Evolutionary conservation across 2,888 invertebrate species (phyloP), one percentile per base, ranked within the genome.

Genomic region (Clostera curtula): DNA sequence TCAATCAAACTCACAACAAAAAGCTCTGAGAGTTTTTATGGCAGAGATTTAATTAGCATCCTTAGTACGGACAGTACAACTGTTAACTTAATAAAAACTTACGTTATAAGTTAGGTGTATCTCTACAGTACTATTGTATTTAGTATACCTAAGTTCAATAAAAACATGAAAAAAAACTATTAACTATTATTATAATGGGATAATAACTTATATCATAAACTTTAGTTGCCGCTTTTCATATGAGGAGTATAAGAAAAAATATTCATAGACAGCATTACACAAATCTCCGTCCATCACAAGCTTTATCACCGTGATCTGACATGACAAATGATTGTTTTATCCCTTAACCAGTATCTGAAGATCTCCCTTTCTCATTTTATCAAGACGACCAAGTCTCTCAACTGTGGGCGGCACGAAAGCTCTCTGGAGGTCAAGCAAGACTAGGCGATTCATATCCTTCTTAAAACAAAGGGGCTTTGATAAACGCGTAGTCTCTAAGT

Each of bases 201-300:
- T 1, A 5, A 19, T 10, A 10, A 18, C 2, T 8, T 8, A 8
- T 8, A 3, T 18, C 6, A 5, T 5, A 18, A n/a, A n/a, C 7
- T 12, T 7, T 8, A 7, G 21, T 21, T n/a, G 12, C 12, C 12
- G 1, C 5, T 8, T 13, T 13, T 4, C 8, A 13, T 9, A 8
- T 22, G 8, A 20, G 6, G 5, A 9, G 11, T 20, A 22, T 22
- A 12, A 12, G 22, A 43, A 60, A 69, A 65, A 59, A 68, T 75
- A 76, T 75, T 73, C 71, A 75, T 74, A 69, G 69, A 58, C 53
- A 46, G 56, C 48, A 65, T 67, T 58, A 63, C 62, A 68, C 70
- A 74, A 75, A 79, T 76, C 75, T 69, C 52, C 53, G 74, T 68
- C 76, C 77, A 70, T 77, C 79, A 72, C 47, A 27, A 43, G 40